phyloP scores from a whole-genome alignment of 2,888 invertebrate genomes.

The Sinodicranocentrus sp. region DNA sequence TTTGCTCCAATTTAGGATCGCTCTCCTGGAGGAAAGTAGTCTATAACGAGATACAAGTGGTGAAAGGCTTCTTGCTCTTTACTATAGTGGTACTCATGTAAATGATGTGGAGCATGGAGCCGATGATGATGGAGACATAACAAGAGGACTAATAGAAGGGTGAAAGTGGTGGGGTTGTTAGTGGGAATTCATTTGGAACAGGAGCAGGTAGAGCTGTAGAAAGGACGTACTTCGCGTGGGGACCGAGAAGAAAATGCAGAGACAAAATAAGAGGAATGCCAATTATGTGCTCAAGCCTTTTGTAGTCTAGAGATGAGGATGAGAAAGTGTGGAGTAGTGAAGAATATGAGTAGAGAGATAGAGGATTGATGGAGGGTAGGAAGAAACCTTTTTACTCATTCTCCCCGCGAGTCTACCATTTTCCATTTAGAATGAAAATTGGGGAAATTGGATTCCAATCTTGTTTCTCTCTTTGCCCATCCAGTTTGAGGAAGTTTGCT shows the following conservation, averaged over 20 bases:
- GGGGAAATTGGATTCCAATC: slow-evolving; percentile 56
- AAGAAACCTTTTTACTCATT: slow-evolving; percentile 8
- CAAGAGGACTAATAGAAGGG: too few species aligned
- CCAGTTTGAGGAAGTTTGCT: neutral
- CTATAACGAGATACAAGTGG: too few species aligned
- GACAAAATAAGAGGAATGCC: neutral
- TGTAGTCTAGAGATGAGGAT: too few species aligned
- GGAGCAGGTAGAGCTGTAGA: too few species aligned
- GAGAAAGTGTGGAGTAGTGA: neutral
- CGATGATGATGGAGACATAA: too few species aligned
- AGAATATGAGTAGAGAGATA: neutral
- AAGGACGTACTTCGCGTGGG: neutral
- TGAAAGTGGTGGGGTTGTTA: too few species aligned
- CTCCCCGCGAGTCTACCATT: slow-evolving; percentile 16
- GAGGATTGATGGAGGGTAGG: neutral
- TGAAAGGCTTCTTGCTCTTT: too few species aligned
- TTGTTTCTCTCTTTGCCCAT: neutral
- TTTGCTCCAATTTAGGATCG: neutral
- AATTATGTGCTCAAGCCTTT: slow-evolving; percentile 14
- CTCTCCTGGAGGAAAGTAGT: too few species aligned
- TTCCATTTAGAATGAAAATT: slow-evolving; percentile 44
- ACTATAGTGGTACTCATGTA: too few species aligned
- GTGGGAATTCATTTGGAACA: too few species aligned
- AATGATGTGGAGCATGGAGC: too few species aligned
- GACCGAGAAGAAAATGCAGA: neutral